A percentile compares a stretch with the other conserved stretches of the same genome.
Conservation (phyloP, 2,797 vertebrate genomes). For the Pseudomugil tenellus region DNA sequence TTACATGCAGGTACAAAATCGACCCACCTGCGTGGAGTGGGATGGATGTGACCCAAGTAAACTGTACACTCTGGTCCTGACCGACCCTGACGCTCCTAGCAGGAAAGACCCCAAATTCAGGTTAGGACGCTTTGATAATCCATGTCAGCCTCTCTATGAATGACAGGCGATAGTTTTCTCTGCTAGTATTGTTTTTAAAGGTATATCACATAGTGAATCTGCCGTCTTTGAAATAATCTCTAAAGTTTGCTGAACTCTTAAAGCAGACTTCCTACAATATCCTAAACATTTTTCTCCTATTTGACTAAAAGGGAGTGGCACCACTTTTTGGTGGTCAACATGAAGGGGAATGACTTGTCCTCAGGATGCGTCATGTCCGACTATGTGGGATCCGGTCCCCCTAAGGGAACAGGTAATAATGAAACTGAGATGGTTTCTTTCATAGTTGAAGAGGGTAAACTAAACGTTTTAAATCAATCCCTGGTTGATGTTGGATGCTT, state of each 20-base stretch:
- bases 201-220: not conserved
- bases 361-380: constrained; percentile 91
- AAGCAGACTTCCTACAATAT: not conserved
- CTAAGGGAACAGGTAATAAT: constrained; percentile 90
- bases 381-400: constrained; percentile 94
- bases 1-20: constrained; percentile 84
- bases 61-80: constrained; percentile 91
- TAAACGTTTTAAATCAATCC: too few relatives aligned
- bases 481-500: too few relatives aligned
- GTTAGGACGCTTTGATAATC: too few relatives aligned
- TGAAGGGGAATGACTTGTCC: constrained; percentile 91
- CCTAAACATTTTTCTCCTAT: not conserved
- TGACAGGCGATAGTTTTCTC: not conserved
- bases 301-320: constrained; percentile 92
- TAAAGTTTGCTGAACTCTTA: not conserved
- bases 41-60: constrained; percentile 88
- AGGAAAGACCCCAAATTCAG: constrained; percentile 91
- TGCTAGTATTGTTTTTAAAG: not conserved
- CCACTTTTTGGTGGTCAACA: constrained; percentile 95
- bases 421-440: not conserved
- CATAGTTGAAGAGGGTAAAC: not conserved
- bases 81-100: constrained; percentile 95
- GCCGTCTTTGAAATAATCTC: not conserved
- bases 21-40: constrained; percentile 89
- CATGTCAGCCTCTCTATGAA: too few relatives aligned